Evolutionary conservation across 2,113 vertebrate genomes (phyloP), one percentile per base, ranked within the genome.

Genomic region (Elephas maximus): DNA sequence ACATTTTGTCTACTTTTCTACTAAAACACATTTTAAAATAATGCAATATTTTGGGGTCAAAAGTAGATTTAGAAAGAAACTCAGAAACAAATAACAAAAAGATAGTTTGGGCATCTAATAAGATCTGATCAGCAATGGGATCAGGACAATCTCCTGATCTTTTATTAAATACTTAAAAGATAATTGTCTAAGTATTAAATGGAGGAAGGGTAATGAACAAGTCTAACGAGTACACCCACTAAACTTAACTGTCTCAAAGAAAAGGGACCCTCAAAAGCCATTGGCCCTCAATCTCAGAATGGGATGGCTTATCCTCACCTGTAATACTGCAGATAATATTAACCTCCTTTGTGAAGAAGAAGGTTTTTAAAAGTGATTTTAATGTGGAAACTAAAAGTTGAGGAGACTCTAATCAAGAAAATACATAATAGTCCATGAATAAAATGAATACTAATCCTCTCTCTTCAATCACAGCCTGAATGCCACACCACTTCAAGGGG

Each of bases 71-170:
- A 91, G 51, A 86, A 89, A 78, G 53, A n/a, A 85, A 77, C 15
- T 15, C 63, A 89, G 37, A 95, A 96, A 41, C 45, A 97, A 92
- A 86, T 63, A 80, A n/a, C 23, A 80, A n/a, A 7, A 76, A 82
- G 48, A 86, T 33, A 51, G 30, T 48, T 60, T 91, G 48, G 20
- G 28, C 20, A 73, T 90, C 84, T 81, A 80, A 26, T 15, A 69
- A 71, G 18, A 97, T 53, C 5, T 63, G 15, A 76, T 63, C 33
- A 37, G 21, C 23, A 83, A 85, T 26, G 30, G 74, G 81, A 81
- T 51, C 7, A 81, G 2, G 28, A 28, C 60, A 51, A 60, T 60
- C 91, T 88, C 45, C 11, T 11, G 21, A 90, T 62, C 7, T 0
- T 21, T 41, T 86, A 69, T 85, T 67, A 67, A 79, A 87, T 44